Conservation (phyloP, 2,797 vertebrate species). For the Crenichthys baileyi region DNA sequence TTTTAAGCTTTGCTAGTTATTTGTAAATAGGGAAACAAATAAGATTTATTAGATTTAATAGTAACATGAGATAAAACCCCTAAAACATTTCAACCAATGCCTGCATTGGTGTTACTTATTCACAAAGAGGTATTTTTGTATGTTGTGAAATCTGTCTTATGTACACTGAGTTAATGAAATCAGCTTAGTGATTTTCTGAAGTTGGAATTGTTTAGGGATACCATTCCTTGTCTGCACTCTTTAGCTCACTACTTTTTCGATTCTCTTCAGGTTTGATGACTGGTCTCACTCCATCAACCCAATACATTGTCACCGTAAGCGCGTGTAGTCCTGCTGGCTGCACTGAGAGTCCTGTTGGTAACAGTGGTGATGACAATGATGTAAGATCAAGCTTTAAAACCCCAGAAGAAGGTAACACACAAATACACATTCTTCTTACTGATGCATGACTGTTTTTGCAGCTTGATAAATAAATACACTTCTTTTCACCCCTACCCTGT, state of each 20-base stretch:
- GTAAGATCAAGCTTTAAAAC: conserved; percentile 86
- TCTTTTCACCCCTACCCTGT: conserved; percentile 31
- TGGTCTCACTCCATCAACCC: conserved; percentile 88
- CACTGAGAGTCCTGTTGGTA: conserved; percentile 82
- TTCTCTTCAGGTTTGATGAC: conserved; percentile 83
- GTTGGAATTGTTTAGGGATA: not conserved
- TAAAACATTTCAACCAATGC: no score
- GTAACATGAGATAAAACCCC: no score
- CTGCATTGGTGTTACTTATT: no score
- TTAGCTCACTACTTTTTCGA: conserved; percentile 3
- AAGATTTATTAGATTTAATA: no score
- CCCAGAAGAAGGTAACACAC: conserved; percentile 90
- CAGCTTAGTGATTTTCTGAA: not conserved
- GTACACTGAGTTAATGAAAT: not conserved
- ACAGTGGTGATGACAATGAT: conserved; percentile 34
- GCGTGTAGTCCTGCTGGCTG: conserved; percentile 90
- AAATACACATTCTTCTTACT: conserved; percentile 8
- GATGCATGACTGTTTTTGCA: not conserved
- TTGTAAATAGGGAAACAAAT: no score
- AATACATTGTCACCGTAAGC: conserved; percentile 88
- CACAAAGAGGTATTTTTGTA: not conserved
- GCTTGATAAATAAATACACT: conserved; percentile 3
- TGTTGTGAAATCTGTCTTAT: not conserved
- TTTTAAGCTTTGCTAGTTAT: no score
- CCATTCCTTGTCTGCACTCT: conserved; percentile 18